Conservation (phyloP, 1,140 invertebrate genomes). For the Ruditapes philippinarum region DNA sequence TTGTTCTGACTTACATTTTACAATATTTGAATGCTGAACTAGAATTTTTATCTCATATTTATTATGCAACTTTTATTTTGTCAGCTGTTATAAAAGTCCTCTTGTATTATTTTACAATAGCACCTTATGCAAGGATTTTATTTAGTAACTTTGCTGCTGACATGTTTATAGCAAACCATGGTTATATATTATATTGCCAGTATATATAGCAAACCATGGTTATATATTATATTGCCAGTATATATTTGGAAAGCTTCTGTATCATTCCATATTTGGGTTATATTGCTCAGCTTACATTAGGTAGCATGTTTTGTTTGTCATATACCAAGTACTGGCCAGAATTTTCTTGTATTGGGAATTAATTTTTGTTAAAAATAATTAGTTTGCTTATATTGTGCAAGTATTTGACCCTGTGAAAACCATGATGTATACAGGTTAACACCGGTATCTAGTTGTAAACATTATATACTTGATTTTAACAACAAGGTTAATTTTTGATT, state of each 20-base stretch:
- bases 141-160: background rate
- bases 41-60: background rate
- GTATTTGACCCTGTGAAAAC: background rate
- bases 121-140: background rate
- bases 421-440: background rate
- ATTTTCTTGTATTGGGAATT: too few species aligned
- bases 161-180: background rate
- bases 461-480: too few species aligned
- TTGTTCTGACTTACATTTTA: too few species aligned
- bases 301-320: too few species aligned
- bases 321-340: too few species aligned
- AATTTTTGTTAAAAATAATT: background rate
- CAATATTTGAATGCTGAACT: too few species aligned
- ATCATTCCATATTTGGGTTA: background rate
- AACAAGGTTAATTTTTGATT: too few species aligned
- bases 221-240: background rate
- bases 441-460: too few species aligned
- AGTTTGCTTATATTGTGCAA: background rate
- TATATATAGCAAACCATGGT: background rate
- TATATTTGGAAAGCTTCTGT: background rate
- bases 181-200: background rate
- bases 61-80: background rate
- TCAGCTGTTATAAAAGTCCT: background rate
- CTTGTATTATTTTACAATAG: background rate
- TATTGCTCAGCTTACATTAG: background rate